Conservation (phyloP, 1,140 invertebrate species). For the Ooceraea biroi region DNA sequence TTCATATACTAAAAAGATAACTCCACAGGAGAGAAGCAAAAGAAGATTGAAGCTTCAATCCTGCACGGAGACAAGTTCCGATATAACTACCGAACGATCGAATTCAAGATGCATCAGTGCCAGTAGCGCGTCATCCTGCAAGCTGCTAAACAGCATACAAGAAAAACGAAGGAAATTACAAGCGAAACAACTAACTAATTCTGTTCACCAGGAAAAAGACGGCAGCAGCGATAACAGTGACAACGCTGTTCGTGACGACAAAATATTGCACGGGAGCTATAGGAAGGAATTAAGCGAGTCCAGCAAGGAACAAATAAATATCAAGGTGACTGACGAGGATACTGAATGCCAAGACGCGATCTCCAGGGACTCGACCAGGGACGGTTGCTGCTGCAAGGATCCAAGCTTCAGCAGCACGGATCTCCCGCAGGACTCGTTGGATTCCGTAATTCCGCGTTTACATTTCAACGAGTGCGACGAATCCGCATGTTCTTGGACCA, state of each 20-base stretch:
- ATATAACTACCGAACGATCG: conserved; percentile 58
- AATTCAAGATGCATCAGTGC: conserved; percentile 45
- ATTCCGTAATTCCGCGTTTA: not conserved
- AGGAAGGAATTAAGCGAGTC: not conserved
- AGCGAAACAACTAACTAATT: conserved; percentile 16
- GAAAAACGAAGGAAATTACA: conserved; percentile 51
- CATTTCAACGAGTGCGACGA: conserved; percentile 31
- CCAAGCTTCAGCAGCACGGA: not conserved
- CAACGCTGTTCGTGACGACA: conserved; percentile 23
- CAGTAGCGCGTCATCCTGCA: conserved; percentile 64
- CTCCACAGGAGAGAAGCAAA: conserved; percentile 12
- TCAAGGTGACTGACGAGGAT: not conserved
- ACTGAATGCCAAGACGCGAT: not conserved
- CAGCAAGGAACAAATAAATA: not conserved
- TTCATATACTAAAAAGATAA: not conserved
- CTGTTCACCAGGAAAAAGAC: not conserved
- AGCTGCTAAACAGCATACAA: conserved; percentile 60
- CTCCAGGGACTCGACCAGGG: conserved; percentile 8
- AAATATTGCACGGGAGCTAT: not conserved
- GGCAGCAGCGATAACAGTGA: conserved; percentile 17
- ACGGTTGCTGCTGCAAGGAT: conserved; percentile 8
- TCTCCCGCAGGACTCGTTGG: not conserved
- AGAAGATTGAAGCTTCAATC: conserved; percentile 18
- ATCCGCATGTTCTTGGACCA: conserved; percentile 12
- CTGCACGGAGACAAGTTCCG: conserved; percentile 38